Evolutionary conservation across 2,113 vertebrate genomes (phyloP).

Genomic region (Coryphaenoides rupestris): DNA sequence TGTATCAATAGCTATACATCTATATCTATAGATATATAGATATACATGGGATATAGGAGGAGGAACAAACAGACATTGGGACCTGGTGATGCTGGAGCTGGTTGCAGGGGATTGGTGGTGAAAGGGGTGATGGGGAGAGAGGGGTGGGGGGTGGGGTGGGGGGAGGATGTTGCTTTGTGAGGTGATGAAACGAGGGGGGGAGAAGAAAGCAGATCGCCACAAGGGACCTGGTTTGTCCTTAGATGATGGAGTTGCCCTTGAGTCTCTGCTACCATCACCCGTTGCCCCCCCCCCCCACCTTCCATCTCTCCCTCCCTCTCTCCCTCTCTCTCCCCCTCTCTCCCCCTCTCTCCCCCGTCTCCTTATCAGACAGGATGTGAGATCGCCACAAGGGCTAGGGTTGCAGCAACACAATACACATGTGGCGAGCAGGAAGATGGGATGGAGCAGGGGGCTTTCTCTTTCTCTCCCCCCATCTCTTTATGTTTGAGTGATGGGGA

Average conservation of each 20-base stretch:
- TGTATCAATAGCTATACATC: too few relatives aligned
- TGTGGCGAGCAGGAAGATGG: slow-evolving; percentile 42
- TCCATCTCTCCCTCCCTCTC: not conserved
- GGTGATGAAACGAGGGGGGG: not conserved
- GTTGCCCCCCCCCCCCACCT: not conserved
- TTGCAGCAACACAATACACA: slow-evolving; percentile 62
- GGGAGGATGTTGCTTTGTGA: too few relatives aligned
- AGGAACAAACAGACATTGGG: too few relatives aligned
- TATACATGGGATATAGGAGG: too few relatives aligned
- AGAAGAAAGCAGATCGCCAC: slow-evolving; percentile 48
- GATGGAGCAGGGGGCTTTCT: slow-evolving; percentile 22
- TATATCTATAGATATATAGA: not conserved
- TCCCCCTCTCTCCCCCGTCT: slow-evolving; percentile 40
- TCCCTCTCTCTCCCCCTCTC: slow-evolving; percentile 11
- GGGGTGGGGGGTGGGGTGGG: too few relatives aligned
- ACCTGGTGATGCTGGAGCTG: too few relatives aligned
- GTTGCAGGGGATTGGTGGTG: too few relatives aligned
- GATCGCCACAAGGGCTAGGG: slow-evolving; percentile 51
- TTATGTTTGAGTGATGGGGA: too few relatives aligned
- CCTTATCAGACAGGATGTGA: slow-evolving; percentile 58
- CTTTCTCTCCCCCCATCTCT: too few relatives aligned
- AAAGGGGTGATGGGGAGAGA: too few relatives aligned
- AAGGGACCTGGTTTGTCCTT: slow-evolving; percentile 45
- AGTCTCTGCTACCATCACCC: slow-evolving; percentile 40
- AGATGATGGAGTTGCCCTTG: slow-evolving; percentile 57